A percentile compares a stretch with the other conserved stretches of the same genome.
Conservation (phyloP, 2,888 invertebrate genomes). For the Camptogramma bilineatum region DNA sequence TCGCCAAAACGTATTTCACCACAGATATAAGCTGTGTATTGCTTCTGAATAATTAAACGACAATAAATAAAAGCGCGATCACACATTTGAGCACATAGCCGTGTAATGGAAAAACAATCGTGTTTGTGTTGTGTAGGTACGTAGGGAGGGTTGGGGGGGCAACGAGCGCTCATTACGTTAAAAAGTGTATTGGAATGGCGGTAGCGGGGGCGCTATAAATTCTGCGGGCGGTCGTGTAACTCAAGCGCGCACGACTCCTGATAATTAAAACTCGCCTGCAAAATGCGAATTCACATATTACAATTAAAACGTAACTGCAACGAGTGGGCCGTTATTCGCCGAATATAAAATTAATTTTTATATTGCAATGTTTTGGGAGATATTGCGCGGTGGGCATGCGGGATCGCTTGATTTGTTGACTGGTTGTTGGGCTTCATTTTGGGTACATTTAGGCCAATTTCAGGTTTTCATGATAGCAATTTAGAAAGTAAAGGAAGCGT, state of each 20-base stretch:
- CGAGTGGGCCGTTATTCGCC: constrained; percentile 67
- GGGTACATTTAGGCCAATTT: not conserved
- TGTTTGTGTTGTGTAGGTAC: constrained; percentile 43
- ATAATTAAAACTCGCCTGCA: constrained; percentile 85
- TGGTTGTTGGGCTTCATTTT: constrained; percentile 12
- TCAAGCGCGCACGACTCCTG: constrained; percentile 81
- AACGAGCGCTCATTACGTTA: constrained; percentile 82
- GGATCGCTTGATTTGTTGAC: constrained; percentile 25
- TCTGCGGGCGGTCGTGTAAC: constrained; percentile 85
- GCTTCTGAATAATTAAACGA: constrained; percentile 24
- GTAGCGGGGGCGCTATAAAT: constrained; percentile 78
- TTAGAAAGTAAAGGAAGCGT: not conserved
- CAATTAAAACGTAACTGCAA: constrained; percentile 81
- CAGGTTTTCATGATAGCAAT: constrained; percentile 1
- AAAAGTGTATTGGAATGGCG: constrained; percentile 84
- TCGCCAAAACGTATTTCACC: not conserved
- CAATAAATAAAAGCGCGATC: constrained; percentile 33
- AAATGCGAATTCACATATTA: constrained; percentile 84
- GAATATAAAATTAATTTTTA: constrained; percentile 63
- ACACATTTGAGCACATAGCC: constrained; percentile 39
- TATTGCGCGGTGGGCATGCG: constrained; percentile 37
- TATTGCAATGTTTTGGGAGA: constrained; percentile 42
- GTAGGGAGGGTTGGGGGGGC: constrained; percentile 33
- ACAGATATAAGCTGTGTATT: constrained; percentile 11
- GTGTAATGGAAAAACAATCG: constrained; percentile 54